phyloP scores from a whole-genome alignment of 2,113 vertebrate genomes.

The Patagioenas fasciata region DNA sequence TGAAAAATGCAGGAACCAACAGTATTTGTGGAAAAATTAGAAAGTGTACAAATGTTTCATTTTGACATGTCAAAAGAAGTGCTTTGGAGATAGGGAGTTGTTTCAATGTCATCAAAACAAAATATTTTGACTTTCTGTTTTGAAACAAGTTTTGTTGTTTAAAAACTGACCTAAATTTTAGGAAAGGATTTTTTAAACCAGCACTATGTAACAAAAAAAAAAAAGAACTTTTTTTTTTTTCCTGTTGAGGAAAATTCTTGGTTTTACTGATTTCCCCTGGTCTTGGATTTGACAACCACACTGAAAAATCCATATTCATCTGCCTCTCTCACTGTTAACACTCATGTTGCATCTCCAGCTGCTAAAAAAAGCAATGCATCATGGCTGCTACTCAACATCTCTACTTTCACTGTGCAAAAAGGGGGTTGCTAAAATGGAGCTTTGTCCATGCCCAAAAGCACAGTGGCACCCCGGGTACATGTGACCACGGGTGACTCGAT shows the following conservation, averaged over 20 bases:
- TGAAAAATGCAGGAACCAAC: slow-evolving; percentile 62
- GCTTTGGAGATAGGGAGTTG: background rate
- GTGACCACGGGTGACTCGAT: rapidly evolving
- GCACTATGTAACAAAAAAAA: background rate
- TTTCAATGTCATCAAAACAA: slow-evolving; percentile 21
- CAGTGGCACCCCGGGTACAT: background rate
- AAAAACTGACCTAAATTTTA: slow-evolving; percentile 54
- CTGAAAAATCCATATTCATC: slow-evolving; percentile 46
- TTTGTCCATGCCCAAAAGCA: background rate
- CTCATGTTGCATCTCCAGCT: background rate
- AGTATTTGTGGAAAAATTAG: slow-evolving; percentile 53
- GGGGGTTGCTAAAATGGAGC: background rate
- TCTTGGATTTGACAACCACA: background rate
- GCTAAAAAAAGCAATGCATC: background rate
- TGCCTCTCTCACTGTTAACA: background rate
- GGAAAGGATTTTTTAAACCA: background rate
- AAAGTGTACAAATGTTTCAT: slow-evolving; percentile 59
- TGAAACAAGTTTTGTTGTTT: slow-evolving; percentile 45
- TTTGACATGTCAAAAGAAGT: slow-evolving; percentile 42
- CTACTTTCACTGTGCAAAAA: background rate
- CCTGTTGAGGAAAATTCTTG: background rate
- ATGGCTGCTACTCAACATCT: background rate
- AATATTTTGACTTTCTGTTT: slow-evolving; percentile 69
- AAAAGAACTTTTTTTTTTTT: background rate
- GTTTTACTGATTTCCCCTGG: background rate